Percentiles rank a stretch among this genome's conserved stretches.
Evolutionary conservation across 1,140 invertebrate genomes (phyloP).

Genomic region (Cataglyphis hispanica): DNA sequence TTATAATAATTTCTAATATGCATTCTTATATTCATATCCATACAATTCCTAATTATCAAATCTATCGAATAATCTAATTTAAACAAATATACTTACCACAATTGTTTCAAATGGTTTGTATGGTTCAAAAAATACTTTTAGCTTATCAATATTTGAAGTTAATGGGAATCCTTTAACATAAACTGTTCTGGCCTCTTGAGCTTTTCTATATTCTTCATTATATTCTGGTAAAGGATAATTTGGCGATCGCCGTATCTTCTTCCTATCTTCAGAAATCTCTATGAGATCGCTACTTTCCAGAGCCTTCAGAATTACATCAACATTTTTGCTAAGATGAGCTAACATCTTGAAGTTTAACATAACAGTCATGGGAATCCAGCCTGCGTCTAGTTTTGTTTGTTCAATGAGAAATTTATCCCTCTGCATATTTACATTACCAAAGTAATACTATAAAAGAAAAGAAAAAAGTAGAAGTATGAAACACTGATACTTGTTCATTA

Average conservation of each 20-base stretch:
- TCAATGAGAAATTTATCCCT: constrained; percentile 96
- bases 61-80: neutral
- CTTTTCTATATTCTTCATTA: constrained; percentile 93
- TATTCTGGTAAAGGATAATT: constrained; percentile 94
- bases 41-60: no score
- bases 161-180: constrained; percentile 96
- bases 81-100: constrained; percentile 85
- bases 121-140: constrained; percentile 91
- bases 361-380: constrained; percentile 95
- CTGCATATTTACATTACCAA: constrained; percentile 95
- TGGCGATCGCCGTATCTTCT: constrained; percentile 93
- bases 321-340: constrained; percentile 90
- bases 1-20: constrained; percentile 1
- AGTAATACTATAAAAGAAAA: constrained; percentile 89
- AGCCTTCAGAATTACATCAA: constrained; percentile 91
- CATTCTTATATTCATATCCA: neutral
- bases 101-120: constrained; percentile 93
- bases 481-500: neutral
- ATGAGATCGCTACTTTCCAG: constrained; percentile 93
- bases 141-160: constrained; percentile 88
- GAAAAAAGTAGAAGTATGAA: neutral
- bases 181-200: constrained; percentile 91
- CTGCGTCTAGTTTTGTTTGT: constrained; percentile 93
- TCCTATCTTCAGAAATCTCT: constrained; percentile 93
- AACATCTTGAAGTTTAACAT: constrained; percentile 96